Base-by-base conservation (phyloP, 2,888 invertebrate genomes). In the Lordiphosa andalusiaca region DNA sequence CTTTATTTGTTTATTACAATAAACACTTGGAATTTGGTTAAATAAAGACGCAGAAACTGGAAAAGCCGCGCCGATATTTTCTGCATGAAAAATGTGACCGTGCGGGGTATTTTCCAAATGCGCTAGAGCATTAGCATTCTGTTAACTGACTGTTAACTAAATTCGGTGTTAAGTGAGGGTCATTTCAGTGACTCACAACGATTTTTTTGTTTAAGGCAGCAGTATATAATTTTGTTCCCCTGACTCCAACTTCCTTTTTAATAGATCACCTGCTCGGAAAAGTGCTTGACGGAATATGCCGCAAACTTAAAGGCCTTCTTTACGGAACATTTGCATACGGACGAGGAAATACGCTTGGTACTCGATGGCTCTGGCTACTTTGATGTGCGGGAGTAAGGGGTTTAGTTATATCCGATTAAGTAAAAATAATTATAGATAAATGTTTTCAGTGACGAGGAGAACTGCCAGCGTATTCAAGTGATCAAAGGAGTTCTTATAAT, bases 341-440 rank as follows among this genome's bases (percentile, higher is more conserved):
- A 99, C 90, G 98, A 98, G 87, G 99, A 99, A 90, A 98, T 99
- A 69, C 94, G 99, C 74, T 93, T 97, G 39, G 92, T 98, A 21
- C 82, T 96, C 25, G 95, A 95, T 44, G 98, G 98, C 0, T 95
- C 95, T 0, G 98, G 98, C 0, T 99, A 98, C 89, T 99, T 99
- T 88, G 99, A 99, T 90, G 97, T 98, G 0, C 91, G 99, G 21
- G 96, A 97, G 90, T 90, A 73, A 80, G 86, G 82, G 1, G 12
- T 13, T n/a, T 33, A 21, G 16, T 16, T 3, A 16, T 10, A 0
- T 21, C 25, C 49, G 1, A 13, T 9, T 5, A 48, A 30, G 13
- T 16, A 21, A 9, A 9, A 12, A 13, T 49, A 19, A 10, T 19
- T 30, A 25, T 21, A 4, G 10, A 21, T 6, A 9, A 30, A 30